Conservation (phyloP, 1,140 invertebrate species). For the Globodera ellingtonae region DNA sequence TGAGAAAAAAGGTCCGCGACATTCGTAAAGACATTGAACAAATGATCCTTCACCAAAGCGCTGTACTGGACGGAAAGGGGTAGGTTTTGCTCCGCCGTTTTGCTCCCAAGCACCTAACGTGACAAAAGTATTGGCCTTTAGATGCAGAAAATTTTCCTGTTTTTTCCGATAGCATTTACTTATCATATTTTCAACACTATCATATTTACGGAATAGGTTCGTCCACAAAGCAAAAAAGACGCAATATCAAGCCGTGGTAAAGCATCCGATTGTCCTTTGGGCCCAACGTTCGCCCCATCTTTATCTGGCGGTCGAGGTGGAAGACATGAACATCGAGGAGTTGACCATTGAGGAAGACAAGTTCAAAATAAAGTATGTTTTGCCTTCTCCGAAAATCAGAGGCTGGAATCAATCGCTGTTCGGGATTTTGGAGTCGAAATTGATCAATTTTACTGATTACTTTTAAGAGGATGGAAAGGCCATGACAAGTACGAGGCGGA, state of each 20-base stretch:
- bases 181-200: no score
- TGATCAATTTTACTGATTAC: neutral
- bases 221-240: neutral
- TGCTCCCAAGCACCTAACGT: no score
- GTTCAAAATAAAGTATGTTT: constrained; percentile 49
- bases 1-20: no score
- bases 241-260: constrained; percentile 18
- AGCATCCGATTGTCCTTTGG: constrained; percentile 51
- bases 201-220: no score
- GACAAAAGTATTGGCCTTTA: no score
- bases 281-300: constrained; percentile 50
- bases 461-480: constrained; percentile 53
- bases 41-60: no score
- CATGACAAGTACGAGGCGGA: constrained; percentile 50
- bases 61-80: no score
- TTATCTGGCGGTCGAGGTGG: constrained; percentile 53
- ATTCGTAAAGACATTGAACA: no score
- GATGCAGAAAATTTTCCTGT: no score
- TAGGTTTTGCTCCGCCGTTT: no score
- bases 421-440: neutral
- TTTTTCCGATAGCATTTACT: no score
- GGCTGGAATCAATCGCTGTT: no score
- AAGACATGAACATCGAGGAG: constrained; percentile 55
- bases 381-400: neutral
- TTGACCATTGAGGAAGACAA: constrained; percentile 51